Evolutionary conservation across 2,888 invertebrate species (phyloP).

Genomic region (Leucozona laternaria): DNA sequence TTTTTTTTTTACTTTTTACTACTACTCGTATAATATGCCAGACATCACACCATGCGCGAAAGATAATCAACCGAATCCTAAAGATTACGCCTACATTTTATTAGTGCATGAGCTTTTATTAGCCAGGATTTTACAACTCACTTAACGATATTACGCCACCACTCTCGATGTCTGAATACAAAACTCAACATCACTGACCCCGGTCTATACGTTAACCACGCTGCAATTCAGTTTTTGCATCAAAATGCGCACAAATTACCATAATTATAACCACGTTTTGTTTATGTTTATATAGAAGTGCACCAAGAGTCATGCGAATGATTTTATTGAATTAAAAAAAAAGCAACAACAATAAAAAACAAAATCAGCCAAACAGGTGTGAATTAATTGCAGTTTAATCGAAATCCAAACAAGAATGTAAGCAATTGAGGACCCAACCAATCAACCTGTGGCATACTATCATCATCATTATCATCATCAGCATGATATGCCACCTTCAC

Average conservation of each 20-base stretch:
- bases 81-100: slow-evolving; percentile 62
- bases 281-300: slow-evolving; percentile 66
- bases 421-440: slow-evolving; percentile 50
- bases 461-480: neutral
- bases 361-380: slow-evolving; percentile 31
- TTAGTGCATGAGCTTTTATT: slow-evolving; percentile 73
- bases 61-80: slow-evolving; percentile 47
- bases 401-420: slow-evolving; percentile 44
- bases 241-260: slow-evolving; percentile 54
- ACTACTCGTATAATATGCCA: slow-evolving; percentile 21
- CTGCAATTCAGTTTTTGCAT: slow-evolving; percentile 25
- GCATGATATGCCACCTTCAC: slow-evolving; percentile 59
- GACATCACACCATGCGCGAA: slow-evolving; percentile 11
- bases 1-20: neutral
- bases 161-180: neutral
- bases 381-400: slow-evolving; percentile 62
- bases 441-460: slow-evolving; percentile 61
- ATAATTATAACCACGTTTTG: slow-evolving; percentile 66
- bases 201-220: neutral
- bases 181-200: slow-evolving; percentile 28
- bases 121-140: slow-evolving; percentile 69
- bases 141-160: slow-evolving; percentile 60
- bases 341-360: neutral
- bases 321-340: slow-evolving; percentile 22
- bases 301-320: slow-evolving; percentile 48